Evolutionary conservation across 2,113 vertebrate species (phyloP).

Genomic region (Ophiodon elongatus): DNA sequence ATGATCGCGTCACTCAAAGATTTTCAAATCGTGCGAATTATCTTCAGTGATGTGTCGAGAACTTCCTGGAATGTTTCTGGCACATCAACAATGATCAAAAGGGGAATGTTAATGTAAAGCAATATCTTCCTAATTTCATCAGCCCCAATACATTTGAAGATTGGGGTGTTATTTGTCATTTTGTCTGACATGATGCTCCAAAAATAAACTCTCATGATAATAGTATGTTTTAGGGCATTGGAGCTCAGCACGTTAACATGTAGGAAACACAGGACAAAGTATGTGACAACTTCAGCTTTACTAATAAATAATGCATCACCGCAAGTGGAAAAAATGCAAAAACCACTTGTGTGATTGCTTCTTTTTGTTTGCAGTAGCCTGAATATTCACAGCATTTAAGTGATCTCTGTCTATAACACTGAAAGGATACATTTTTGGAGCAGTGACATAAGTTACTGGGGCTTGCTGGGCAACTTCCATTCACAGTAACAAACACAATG

Average conservation of each 20-base stretch:
- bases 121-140: not conserved
- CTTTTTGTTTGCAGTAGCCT: not conserved
- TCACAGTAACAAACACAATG: not conserved
- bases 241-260: not conserved
- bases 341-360: not conserved
- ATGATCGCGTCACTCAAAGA: not conserved
- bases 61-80: conserved; percentile 40
- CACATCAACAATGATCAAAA: conserved; percentile 7
- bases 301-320: not conserved
- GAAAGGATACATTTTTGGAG: not conserved
- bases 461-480: not conserved
- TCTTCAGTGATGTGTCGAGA: conserved; percentile 11
- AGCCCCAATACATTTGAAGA: not conserved
- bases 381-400: not conserved
- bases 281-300: not conserved
- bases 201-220: not conserved
- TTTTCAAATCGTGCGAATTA: conserved; percentile 2
- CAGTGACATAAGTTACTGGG: not conserved
- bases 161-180: not conserved
- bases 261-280: not conserved
- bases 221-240: not conserved
- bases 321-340: not conserved
- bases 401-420: not conserved
- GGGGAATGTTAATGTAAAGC: conserved; percentile 9
- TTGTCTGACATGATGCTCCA: not conserved